Percentiles rank a stretch among this genome's conserved stretches.
These are phyloP conservation scores for Acrocera orbiculus DNA, from an alignment of 2,888 invertebrate species.

Conservation along the genomic window DNA sequence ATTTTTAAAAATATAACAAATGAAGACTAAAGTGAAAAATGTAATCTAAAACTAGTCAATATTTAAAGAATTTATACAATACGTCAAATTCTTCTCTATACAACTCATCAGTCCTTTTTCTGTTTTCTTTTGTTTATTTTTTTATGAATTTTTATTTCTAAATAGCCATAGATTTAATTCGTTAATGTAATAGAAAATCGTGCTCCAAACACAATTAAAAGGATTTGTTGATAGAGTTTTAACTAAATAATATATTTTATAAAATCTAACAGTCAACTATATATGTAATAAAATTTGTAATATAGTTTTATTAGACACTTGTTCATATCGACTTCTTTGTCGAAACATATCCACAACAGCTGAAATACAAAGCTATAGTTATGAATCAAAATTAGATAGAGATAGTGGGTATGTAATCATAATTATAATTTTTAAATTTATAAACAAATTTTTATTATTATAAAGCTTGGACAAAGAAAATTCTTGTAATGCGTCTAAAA, in stretches of 20 bases:
- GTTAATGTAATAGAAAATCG: too few species aligned
- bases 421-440: constrained; percentile 1
- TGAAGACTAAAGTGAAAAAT: too few species aligned
- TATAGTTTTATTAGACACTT: neutral
- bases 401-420: constrained; percentile 32
- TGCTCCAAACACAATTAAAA: neutral
- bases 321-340: neutral
- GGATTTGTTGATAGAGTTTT: neutral
- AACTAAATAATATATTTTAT: neutral
- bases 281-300: neutral
- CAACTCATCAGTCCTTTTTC: too few species aligned
- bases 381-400: constrained; percentile 35
- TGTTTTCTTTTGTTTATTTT: too few species aligned
- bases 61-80: too few species aligned
- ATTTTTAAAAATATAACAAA: too few species aligned
- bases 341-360: constrained; percentile 74
- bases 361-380: constrained; percentile 77
- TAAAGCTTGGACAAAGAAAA: constrained; percentile 22
- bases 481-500: constrained; percentile 30
- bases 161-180: too few species aligned
- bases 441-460: constrained; percentile 3
- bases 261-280: neutral
- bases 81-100: too few species aligned
- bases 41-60: too few species aligned
- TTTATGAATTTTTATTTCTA: too few species aligned